Evolutionary conservation across 2,113 vertebrate species (phyloP), one percentile per base, ranked within the genome.

Genomic region (Potamarius usumacintae): DNA sequence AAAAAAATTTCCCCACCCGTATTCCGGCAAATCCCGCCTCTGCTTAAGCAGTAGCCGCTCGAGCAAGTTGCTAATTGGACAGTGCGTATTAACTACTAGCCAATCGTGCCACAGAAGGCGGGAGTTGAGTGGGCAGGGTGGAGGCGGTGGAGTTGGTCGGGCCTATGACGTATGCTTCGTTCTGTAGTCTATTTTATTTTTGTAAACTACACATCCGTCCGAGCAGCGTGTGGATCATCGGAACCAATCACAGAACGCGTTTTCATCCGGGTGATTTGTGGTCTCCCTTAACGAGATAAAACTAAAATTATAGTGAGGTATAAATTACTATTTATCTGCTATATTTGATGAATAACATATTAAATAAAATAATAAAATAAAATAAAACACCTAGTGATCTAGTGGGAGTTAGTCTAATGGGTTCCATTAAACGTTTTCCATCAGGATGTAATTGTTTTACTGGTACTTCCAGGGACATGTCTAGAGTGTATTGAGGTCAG

Each of bases 21-120:
- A 67, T 83, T 53, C 82, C 63, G 82, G 15, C 3, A 67, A 83
- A 83, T 27, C 82, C 82, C 48, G 82, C 82, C 82, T 83, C 48
- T 67, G 42, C 11, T 67, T 65, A 50, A 65, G 42, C 10, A 6
- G 14, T 53, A 27, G 62, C 0, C 62, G 42, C 82, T 27, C 48
- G 82, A 67, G 25, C 82, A 10, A 7, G 15, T 27, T 67, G 62
- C 7, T 67, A 42, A 67, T 83, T 67, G 82, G 82, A 53, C 48
- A n/a, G 42, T 67, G 12, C 5, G 8, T 15, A 1, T 27, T 9
- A 67, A 67, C 0, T 4, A n/a, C 1, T 50, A 63, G 60, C 60
- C 22, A 83, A 27, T 67, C 7, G 12, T n/a, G 18, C 9, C 1
- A 27, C 12, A 53, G 48, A 27, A 52, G 82, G 82, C 82, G 62